phyloP scores from a whole-genome alignment of 2,888 invertebrate species.

The Troides oblongomaculatus region DNA sequence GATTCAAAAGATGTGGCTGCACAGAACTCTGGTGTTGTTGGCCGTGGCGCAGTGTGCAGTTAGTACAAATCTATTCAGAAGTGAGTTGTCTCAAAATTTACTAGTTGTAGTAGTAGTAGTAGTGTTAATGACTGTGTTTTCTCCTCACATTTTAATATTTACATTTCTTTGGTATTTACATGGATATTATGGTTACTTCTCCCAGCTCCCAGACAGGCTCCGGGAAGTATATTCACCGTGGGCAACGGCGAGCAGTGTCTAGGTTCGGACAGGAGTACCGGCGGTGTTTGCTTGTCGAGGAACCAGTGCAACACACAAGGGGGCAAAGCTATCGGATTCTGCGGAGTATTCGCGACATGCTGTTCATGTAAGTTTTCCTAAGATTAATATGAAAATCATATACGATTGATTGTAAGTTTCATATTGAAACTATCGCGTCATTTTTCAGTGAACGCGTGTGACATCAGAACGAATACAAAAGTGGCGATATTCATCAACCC shows the following conservation, averaged over 20 bases:
- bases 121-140: neutral
- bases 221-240: slow-evolving; percentile 60
- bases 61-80: slow-evolving; percentile 47
- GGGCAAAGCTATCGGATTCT: slow-evolving; percentile 74
- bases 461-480: slow-evolving; percentile 65
- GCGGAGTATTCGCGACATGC: slow-evolving; percentile 74
- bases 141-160: neutral
- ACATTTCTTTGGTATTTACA: neutral
- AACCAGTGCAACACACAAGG: slow-evolving; percentile 78
- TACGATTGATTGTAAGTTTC: neutral
- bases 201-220: slow-evolving; percentile 56
- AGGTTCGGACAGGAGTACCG: slow-evolving; percentile 60
- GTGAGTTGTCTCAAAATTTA: slow-evolving; percentile 43
- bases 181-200: slow-evolving; percentile 5
- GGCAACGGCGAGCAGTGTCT: slow-evolving; percentile 70
- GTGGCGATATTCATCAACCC: slow-evolving; percentile 74
- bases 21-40: slow-evolving; percentile 50
- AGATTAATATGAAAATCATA: too few relatives aligned
- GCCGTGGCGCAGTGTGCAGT: slow-evolving; percentile 45
- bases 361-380: slow-evolving; percentile 63
- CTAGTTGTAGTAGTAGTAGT: neutral
- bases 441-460: slow-evolving; percentile 70
- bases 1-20: slow-evolving; percentile 53
- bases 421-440: neutral
- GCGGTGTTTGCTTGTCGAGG: slow-evolving; percentile 74